phyloP scores from a whole-genome alignment of 1,140 invertebrate genomes.

The Drosophila cardini region DNA sequence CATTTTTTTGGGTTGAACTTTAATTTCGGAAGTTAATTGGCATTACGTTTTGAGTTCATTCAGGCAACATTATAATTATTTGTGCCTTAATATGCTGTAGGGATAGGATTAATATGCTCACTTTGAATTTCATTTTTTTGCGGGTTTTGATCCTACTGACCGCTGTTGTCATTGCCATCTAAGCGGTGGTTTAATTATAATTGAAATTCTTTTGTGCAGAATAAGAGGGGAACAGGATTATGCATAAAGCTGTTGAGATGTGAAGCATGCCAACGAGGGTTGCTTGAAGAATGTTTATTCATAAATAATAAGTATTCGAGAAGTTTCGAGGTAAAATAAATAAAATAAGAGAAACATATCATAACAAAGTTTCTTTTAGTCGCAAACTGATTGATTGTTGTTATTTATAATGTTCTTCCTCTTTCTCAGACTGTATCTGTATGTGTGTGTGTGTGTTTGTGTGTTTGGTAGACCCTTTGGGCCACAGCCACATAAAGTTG shows the following conservation, averaged over 20 bases:
- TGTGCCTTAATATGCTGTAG: conserved; percentile 40
- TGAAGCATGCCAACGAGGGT: not conserved
- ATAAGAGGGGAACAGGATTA: conserved; percentile 20
- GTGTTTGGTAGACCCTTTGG: conserved; percentile 20
- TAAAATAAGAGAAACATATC: not conserved
- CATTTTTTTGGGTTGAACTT: conserved; percentile 49
- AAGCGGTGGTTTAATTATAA: conserved; percentile 62
- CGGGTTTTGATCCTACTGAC: conserved; percentile 47
- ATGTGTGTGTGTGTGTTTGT: too few relatives aligned
- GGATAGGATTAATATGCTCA: conserved; percentile 59
- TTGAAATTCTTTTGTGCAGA: conserved; percentile 46
- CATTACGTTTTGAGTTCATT: conserved; percentile 36
- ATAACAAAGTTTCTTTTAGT: conserved; percentile 26
- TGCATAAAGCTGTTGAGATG: conserved; percentile 11
- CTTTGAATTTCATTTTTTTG: conserved; percentile 3
- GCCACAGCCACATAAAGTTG: conserved; percentile 34
- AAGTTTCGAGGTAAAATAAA: not conserved
- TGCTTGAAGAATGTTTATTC: not conserved
- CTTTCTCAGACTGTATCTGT: not conserved
- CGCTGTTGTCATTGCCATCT: conserved; percentile 57
- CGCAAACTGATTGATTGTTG: conserved; percentile 41
- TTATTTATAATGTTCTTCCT: conserved; percentile 15
- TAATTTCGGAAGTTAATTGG: conserved; percentile 68
- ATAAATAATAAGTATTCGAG: conserved; percentile 1
- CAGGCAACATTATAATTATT: conserved; percentile 48